Percentiles rank a stretch among this genome's conserved stretches.
phyloP scores from a whole-genome alignment of 1,140 invertebrate genomes.

The Drosophila chauvacae region DNA sequence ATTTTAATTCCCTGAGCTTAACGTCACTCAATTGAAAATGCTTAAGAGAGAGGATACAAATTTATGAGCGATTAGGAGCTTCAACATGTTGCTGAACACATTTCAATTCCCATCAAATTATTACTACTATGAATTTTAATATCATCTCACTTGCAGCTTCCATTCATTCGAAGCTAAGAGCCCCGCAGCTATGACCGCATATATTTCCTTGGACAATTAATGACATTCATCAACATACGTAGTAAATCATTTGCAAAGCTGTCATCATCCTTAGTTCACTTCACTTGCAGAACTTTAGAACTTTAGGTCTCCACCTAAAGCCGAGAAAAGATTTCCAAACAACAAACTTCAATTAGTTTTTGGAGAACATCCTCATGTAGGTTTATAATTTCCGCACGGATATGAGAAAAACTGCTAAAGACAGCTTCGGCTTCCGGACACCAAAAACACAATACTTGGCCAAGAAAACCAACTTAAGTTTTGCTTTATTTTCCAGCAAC shows the following conservation, averaged over 20 bases:
- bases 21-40: neutral
- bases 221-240: neutral
- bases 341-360: slow-evolving; percentile 36
- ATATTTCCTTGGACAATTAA: neutral
- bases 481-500: neutral
- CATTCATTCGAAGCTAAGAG: neutral
- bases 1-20: neutral
- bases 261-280: neutral
- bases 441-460: neutral
- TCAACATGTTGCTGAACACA: no score
- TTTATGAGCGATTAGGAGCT: neutral
- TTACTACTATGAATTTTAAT: neutral
- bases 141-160: neutral
- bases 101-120: neutral
- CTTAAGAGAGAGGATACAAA: neutral
- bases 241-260: slow-evolving; percentile 8
- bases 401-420: slow-evolving; percentile 14
- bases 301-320: neutral
- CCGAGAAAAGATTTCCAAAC: neutral
- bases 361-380: slow-evolving; percentile 16
- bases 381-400: slow-evolving; percentile 58
- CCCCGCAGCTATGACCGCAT: neutral
- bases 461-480: neutral
- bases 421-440: neutral
- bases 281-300: slow-evolving; percentile 11